These are phyloP conservation scores for Melipona beecheii DNA, from an alignment of 2,888 invertebrate species.

Conservation along the genomic window DNA sequence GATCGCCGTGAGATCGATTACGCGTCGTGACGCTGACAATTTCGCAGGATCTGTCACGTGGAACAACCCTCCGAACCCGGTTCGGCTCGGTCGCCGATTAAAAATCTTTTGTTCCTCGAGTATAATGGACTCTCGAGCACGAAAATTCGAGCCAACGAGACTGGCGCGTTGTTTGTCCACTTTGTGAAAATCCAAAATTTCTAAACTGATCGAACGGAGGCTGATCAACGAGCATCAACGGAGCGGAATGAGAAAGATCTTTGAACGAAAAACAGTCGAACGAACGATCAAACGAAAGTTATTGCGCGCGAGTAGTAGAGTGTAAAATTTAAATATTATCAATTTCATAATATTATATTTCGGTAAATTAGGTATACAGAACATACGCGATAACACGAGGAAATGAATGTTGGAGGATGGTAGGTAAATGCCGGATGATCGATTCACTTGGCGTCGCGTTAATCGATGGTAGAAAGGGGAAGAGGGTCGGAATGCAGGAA, in stretches of 20 bases:
- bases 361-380: neutral
- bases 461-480: constrained; percentile 30
- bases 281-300: neutral
- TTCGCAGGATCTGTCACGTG: constrained; percentile 21
- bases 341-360: neutral
- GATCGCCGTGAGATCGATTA: constrained; percentile 43
- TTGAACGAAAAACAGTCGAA: neutral
- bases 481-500: constrained; percentile 19
- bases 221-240: no score
- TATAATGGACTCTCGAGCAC: constrained; percentile 36
- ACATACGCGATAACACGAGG: neutral
- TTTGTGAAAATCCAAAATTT: constrained; percentile 14
- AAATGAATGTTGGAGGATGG: constrained; percentile 1
- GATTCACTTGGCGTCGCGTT: constrained; percentile 42
- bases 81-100: constrained; percentile 30
- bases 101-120: constrained; percentile 41
- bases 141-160: constrained; percentile 24
- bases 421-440: constrained; percentile 33
- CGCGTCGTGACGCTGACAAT: constrained; percentile 18
- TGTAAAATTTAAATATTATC: neutral
- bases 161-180: constrained; percentile 18
- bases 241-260: neutral
- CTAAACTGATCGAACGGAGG: no score
- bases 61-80: neutral
- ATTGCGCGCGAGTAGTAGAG: neutral